Evolutionary conservation across 2,113 vertebrate species (phyloP).

Genomic region (Plecturocebus donacophilus): DNA sequence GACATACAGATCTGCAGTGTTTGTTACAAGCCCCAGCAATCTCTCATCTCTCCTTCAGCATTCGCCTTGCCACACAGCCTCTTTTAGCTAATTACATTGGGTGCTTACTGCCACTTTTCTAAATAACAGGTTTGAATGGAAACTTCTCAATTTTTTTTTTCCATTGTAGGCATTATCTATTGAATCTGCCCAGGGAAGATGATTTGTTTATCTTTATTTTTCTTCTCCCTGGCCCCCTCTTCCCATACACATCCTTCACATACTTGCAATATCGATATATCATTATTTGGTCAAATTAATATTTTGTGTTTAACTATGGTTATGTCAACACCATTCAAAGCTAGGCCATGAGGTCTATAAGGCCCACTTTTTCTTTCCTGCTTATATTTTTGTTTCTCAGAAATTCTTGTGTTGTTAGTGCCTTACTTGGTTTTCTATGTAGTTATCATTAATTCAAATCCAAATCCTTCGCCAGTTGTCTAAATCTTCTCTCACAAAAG

Average conservation of each 20-base stretch:
- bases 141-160: conserved; percentile 15
- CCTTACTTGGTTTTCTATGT: neutral
- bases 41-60: neutral
- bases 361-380: neutral
- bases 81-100: neutral
- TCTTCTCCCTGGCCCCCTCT: neutral
- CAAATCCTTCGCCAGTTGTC: neutral
- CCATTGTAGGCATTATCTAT: neutral
- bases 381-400: neutral
- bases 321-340: neutral
- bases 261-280: neutral
- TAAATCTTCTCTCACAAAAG: conserved; percentile 1
- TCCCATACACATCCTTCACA: neutral
- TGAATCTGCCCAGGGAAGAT: neutral
- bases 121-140: conserved; percentile 3
- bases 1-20: neutral
- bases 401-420: conserved; percentile 15
- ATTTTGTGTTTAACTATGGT: neutral
- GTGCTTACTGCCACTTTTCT: neutral
- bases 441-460: conserved; percentile 13
- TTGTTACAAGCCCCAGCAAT: conserved; percentile 18
- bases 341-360: neutral
- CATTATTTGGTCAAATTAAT: conserved; percentile 10
- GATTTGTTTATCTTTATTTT: neutral
- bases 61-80: neutral